Evolutionary conservation across 1,140 invertebrate genomes (phyloP).

Genomic region (Drosophila nasuta): DNA sequence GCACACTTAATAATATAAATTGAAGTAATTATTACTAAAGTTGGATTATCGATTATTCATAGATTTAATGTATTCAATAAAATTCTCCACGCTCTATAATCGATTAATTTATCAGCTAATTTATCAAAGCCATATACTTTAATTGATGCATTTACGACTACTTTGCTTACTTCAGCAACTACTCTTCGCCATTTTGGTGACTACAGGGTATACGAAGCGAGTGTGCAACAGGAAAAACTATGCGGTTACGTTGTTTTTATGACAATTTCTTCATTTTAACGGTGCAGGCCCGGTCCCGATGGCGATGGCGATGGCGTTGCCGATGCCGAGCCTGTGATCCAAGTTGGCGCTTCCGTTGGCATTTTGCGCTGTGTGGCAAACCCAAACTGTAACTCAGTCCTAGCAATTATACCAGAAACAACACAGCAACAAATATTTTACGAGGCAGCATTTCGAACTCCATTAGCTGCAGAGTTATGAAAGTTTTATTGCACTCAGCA

Average conservation of each 20-base stretch:
- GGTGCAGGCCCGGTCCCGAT: constrained; percentile 25
- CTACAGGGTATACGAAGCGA: constrained; percentile 17
- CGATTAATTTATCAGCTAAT: too few relatives aligned
- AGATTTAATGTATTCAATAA: too few relatives aligned
- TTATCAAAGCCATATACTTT: too few relatives aligned
- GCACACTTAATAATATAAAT: too few relatives aligned
- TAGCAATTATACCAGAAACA: constrained; percentile 68
- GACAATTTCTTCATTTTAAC: constrained; percentile 74
- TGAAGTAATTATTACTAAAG: too few relatives aligned
- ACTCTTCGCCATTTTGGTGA: too few relatives aligned
- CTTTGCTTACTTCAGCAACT: background rate
- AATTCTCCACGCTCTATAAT: too few relatives aligned
- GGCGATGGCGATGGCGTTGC: background rate
- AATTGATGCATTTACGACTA: too few relatives aligned
- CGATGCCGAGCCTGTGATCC: constrained; percentile 25
- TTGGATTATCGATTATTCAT: too few relatives aligned
- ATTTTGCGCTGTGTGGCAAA: constrained; percentile 20
- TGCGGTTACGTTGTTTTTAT: constrained; percentile 64
- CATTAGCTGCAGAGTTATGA: constrained; percentile 82
- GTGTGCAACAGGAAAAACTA: constrained; percentile 20
- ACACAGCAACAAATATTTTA: constrained; percentile 73
- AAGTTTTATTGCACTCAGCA: constrained; percentile 81
- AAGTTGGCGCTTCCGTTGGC: constrained; percentile 78
- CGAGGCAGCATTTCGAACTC: constrained; percentile 80
- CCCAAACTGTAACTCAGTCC: constrained; percentile 50